Percentiles rank a stretch among this genome's conserved stretches.
Evolutionary conservation across 2,888 invertebrate genomes (phyloP).

Genomic region (Callyntrura guangdongensis): DNA sequence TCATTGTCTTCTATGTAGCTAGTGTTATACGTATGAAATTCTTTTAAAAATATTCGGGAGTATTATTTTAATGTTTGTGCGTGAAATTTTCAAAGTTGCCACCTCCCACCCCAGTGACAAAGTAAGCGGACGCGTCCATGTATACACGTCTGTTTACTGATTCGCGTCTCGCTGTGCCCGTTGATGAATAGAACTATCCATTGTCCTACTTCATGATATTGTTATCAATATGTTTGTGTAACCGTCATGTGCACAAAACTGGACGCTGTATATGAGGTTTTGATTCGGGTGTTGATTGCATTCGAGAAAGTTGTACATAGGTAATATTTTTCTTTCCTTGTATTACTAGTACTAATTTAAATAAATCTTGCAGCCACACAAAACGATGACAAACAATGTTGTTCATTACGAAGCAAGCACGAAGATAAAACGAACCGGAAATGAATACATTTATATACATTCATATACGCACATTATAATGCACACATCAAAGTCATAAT

Average conservation of each 20-base stretch:
- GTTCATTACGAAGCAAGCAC: constrained; percentile 14
- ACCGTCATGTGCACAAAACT: not conserved
- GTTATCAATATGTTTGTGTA: not conserved
- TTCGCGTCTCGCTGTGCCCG: too few species aligned
- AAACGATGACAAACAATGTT: constrained; percentile 18
- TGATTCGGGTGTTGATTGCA: not conserved
- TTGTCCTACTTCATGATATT: not conserved
- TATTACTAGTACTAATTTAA: not conserved
- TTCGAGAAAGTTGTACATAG: not conserved
- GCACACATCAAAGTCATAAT: constrained; percentile 38
- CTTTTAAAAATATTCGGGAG: too few species aligned
- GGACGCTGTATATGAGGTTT: not conserved
- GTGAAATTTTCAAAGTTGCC: too few species aligned
- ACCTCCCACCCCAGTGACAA: too few species aligned
- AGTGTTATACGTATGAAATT: too few species aligned
- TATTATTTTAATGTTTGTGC: too few species aligned
- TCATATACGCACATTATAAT: constrained; percentile 5
- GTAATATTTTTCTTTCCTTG: not conserved
- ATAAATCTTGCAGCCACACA: too few species aligned
- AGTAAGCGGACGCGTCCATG: too few species aligned
- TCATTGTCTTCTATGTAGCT: not conserved
- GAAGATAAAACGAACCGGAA: not conserved
- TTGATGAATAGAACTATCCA: too few species aligned
- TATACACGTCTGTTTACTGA: too few species aligned
- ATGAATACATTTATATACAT: constrained; percentile 3